These are phyloP conservation scores for Novumbra hubbsi DNA, from an alignment of 2,797 vertebrate genomes.

Conservation along the genomic window DNA sequence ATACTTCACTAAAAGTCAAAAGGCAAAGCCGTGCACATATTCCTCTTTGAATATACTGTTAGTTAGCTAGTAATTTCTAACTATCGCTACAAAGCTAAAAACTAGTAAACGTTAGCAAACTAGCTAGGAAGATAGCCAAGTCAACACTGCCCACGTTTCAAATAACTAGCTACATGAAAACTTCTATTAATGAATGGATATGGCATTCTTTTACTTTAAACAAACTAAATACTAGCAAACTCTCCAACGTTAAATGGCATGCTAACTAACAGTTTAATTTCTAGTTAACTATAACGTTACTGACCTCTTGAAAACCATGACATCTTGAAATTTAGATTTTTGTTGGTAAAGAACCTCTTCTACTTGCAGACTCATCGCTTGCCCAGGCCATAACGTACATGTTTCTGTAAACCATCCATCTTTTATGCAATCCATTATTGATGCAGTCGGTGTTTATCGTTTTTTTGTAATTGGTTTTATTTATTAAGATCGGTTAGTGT, in stretches of 20 bases:
- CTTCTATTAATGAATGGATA: not conserved
- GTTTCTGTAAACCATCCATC: constrained; percentile 95
- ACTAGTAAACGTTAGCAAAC: not conserved
- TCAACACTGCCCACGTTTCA: too few species aligned
- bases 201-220: not conserved
- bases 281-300: constrained; percentile 13
- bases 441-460: not conserved
- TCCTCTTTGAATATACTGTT: not conserved
- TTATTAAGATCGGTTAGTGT: not conserved
- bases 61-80: not conserved
- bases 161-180: not conserved
- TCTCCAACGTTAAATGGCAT: not conserved
- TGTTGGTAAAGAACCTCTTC: constrained; percentile 87
- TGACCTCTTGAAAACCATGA: constrained; percentile 92
- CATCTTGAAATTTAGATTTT: constrained; percentile 90
- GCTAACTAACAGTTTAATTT: not conserved
- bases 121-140: not conserved
- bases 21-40: not conserved
- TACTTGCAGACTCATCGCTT: constrained; percentile 91
- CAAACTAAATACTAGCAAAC: not conserved
- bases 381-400: constrained; percentile 91
- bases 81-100: not conserved
- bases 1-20: not conserved
- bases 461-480: not conserved
- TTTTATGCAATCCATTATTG: constrained; percentile 74